These are phyloP conservation scores for Montipora efflorescens DNA, from an alignment of 64 coral and sea anemone genomes.

Conservation along the genomic window DNA sequence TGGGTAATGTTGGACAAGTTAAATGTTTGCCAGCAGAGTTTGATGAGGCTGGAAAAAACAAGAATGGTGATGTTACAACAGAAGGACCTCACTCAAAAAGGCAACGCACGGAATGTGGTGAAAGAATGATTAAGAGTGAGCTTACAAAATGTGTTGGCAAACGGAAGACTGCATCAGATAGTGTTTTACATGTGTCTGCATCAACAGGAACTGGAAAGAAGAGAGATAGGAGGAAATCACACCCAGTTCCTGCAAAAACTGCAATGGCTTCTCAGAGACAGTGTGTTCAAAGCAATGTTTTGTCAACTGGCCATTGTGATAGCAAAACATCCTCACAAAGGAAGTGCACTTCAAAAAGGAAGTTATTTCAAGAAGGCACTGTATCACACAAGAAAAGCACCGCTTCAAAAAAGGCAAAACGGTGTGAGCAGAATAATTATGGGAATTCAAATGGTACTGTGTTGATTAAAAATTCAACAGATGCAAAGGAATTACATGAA, in stretches of 20 bases:
- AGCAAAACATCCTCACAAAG: not conserved
- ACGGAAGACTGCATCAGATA: not conserved
- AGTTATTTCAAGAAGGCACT: not conserved
- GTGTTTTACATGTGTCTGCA: not conserved
- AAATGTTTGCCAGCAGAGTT: not conserved
- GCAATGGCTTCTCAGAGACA: not conserved
- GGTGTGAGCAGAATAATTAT: not conserved
- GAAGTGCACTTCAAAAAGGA: not conserved
- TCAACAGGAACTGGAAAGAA: not conserved
- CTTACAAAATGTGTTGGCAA: not conserved
- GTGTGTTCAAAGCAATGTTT: not conserved
- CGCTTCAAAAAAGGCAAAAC: not conserved
- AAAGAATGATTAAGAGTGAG: not conserved
- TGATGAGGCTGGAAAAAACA: not conserved
- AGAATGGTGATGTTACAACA: not conserved
- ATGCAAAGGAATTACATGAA: not conserved
- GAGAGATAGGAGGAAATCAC: not conserved
- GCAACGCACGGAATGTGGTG: not conserved
- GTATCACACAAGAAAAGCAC: not conserved
- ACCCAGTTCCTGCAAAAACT: not conserved
- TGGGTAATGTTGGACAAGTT: not conserved
- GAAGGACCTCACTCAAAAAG: not conserved
- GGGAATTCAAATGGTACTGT: not conserved
- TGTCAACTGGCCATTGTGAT: not conserved
- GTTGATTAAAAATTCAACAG: not conserved